These are phyloP conservation scores for Whitmania pigra DNA, from an alignment of 1,140 invertebrate genomes.

Conservation along the genomic window DNA sequence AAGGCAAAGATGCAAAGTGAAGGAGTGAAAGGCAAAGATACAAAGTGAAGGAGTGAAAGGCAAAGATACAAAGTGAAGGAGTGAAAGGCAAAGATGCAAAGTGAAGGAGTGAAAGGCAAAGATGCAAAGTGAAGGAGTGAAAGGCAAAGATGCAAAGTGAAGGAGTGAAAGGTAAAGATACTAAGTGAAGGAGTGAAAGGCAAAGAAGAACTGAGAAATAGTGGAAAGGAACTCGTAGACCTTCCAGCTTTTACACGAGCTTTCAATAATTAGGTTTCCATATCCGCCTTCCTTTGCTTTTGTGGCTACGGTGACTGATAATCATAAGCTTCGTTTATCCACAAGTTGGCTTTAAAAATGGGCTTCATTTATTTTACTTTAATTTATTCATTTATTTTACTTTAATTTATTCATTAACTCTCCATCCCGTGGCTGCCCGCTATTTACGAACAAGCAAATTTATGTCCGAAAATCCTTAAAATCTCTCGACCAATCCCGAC, in stretches of 20 bases:
- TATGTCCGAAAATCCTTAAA: too few species aligned
- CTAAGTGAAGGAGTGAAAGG: neutral
- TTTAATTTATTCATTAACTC: too few species aligned
- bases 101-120: neutral
- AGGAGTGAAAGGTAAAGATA: neutral
- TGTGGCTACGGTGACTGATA: too few species aligned
- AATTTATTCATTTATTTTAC: too few species aligned
- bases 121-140: neutral
- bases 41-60: too few species aligned
- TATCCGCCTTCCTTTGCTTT: too few species aligned
- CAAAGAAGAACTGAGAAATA: neutral
- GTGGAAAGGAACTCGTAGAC: neutral
- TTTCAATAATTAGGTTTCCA: neutral
- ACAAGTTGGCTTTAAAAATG: too few species aligned
- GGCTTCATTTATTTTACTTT: too few species aligned
- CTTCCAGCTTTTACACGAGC: neutral
- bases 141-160: neutral
- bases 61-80: neutral
- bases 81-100: neutral
- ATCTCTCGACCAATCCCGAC: too few species aligned
- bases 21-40: neutral
- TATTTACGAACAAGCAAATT: too few species aligned
- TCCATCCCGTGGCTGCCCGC: too few species aligned
- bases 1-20: neutral
- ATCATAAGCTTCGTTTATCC: too few species aligned